These are phyloP conservation scores for Aporrectodea caliginosa DNA, from an alignment of 1,140 invertebrate genomes.

Conservation along the genomic window DNA sequence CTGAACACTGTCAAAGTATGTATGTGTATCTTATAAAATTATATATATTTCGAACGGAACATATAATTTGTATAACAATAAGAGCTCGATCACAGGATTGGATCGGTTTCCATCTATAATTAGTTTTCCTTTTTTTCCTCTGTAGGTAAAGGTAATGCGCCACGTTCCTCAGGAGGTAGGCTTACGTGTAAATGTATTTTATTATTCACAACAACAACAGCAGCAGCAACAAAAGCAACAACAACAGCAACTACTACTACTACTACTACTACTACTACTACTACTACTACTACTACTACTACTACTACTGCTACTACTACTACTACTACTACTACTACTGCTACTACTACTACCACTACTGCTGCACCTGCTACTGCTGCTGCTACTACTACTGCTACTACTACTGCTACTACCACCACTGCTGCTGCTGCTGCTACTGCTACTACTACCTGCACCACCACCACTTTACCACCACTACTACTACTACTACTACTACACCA, in stretches of 20 bases:
- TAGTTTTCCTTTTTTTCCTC: too few relatives aligned
- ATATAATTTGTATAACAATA: too few relatives aligned
- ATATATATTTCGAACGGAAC: too few relatives aligned
- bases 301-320: not conserved
- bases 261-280: conserved; percentile 1
- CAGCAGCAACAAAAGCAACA: too few relatives aligned
- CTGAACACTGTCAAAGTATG: too few relatives aligned
- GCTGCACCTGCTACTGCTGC: not conserved
- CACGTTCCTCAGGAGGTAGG: too few relatives aligned
- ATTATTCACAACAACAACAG: too few relatives aligned
- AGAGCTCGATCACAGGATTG: too few relatives aligned
- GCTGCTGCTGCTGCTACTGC: not conserved
- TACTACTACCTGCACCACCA: not conserved
- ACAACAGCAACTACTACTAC: not conserved
- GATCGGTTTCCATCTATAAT: too few relatives aligned
- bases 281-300: not conserved
- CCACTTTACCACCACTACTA: not conserved
- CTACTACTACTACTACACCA: not conserved
- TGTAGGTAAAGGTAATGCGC: too few relatives aligned
- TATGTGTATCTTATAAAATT: too few relatives aligned
- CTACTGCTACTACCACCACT: not conserved
- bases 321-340: not conserved
- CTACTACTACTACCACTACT: not conserved
- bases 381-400: not conserved
- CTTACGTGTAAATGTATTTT: too few relatives aligned